Conservation (phyloP, 2,113 vertebrate genomes). For the Passer montanus region DNA sequence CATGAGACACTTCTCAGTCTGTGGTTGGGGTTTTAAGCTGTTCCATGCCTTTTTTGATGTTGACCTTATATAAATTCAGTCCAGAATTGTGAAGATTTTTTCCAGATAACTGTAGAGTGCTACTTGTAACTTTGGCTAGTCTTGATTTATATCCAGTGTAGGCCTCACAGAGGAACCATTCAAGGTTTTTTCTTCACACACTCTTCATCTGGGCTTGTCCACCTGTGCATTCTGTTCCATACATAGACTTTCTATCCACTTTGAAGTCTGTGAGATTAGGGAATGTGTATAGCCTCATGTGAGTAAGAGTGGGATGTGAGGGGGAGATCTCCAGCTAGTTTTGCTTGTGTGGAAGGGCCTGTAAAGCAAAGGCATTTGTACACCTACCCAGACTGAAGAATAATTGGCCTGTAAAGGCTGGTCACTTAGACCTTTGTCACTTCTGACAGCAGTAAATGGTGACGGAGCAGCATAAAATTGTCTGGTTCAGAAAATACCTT, state of each 20-base stretch:
- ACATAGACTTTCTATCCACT: background rate
- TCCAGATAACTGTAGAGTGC: background rate
- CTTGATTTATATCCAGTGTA: background rate
- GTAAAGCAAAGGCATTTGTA: background rate
- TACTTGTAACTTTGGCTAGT: background rate
- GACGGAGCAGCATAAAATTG: background rate
- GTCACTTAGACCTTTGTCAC: background rate
- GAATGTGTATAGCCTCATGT: rapidly evolving
- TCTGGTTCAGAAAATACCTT: background rate
- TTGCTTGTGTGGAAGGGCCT: background rate
- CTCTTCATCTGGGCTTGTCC: background rate
- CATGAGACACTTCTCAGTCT: background rate
- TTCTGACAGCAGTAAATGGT: background rate
- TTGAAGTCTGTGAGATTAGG: background rate
- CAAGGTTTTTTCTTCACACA: rapidly evolving
- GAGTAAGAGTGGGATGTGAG: background rate
- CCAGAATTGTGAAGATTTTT: background rate
- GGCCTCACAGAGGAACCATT: background rate
- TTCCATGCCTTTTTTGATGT: background rate
- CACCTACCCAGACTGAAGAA: background rate
- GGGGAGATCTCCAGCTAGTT: background rate
- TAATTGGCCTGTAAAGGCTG: background rate
- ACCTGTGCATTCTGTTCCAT: background rate
- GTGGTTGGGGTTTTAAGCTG: background rate
- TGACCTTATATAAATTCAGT: background rate